A percentile compares a stretch with the other conserved stretches of the same genome.
Evolutionary conservation across 2,113 vertebrate species (phyloP).

Genomic region (Oreochromis niloticus): DNA sequence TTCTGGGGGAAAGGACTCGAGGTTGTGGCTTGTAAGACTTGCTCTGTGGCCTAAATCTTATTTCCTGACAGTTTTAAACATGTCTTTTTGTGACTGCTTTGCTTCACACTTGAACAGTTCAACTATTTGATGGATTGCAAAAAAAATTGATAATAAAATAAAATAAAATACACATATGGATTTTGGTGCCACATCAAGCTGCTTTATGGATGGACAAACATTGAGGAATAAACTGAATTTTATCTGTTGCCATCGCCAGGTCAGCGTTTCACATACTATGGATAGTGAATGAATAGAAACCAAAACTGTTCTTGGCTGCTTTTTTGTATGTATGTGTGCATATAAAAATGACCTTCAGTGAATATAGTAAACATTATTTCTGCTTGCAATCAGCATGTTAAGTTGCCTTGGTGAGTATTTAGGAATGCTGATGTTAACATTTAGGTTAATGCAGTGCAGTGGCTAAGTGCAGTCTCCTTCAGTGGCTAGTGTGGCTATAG

Average conservation of each 20-base stretch:
- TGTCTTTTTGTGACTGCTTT: neutral
- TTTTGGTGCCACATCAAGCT: neutral
- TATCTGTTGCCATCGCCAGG: neutral
- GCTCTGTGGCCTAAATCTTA: neutral
- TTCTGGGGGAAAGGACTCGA: neutral
- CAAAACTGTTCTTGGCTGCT: neutral
- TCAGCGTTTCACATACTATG: neutral
- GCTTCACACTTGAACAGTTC: neutral
- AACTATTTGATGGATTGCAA: neutral
- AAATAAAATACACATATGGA: neutral
- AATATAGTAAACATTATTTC: neutral
- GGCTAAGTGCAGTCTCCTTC: neutral
- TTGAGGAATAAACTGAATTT: neutral
- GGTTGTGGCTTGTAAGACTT: neutral
- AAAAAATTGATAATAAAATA: fast-evolving
- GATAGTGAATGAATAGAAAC: neutral
- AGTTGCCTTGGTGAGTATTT: neutral
- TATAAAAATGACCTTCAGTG: neutral
- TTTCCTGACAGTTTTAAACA: neutral
- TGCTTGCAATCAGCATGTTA: neutral
- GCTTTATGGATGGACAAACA: neutral
- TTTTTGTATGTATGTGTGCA: neutral
- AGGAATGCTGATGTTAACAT: neutral
- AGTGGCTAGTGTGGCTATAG: neutral
- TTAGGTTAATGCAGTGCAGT: neutral